phyloP scores from a whole-genome alignment of 2,888 invertebrate genomes.

The Ophraella communa region DNA sequence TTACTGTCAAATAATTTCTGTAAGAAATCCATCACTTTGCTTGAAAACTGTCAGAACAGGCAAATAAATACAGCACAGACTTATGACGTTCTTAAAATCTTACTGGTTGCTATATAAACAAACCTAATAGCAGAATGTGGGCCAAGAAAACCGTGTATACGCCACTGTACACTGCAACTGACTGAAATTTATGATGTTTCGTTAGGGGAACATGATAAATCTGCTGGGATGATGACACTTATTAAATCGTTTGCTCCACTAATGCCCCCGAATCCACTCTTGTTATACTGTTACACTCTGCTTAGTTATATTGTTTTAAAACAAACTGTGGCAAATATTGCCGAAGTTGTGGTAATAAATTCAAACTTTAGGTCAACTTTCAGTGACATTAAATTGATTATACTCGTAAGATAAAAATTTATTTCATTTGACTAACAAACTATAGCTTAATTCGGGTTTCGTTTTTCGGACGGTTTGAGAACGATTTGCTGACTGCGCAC shows the following conservation, averaged over 20 bases:
- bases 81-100: too few relatives aligned
- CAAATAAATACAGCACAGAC: too few relatives aligned
- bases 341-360: not conserved
- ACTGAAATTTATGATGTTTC: slow-evolving; percentile 56
- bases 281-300: slow-evolving; percentile 21
- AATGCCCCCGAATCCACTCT: slow-evolving; percentile 47
- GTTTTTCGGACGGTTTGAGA: too few relatives aligned
- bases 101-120: too few relatives aligned
- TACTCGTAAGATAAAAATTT: not conserved
- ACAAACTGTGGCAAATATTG: not conserved
- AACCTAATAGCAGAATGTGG: not conserved
- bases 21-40: too few relatives aligned
- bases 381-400: not conserved
- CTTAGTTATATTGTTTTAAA: not conserved
- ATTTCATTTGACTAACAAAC: too few relatives aligned
- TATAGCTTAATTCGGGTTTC: too few relatives aligned
- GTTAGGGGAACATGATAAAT: slow-evolving; percentile 52
- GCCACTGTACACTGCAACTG: slow-evolving; percentile 50
- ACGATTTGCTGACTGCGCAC: too few relatives aligned
- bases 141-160: slow-evolving; percentile 22
- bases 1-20: too few relatives aligned
- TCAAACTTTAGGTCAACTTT: not conserved
- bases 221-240: slow-evolving; percentile 58
- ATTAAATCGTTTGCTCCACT: slow-evolving; percentile 58
- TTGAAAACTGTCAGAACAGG: too few relatives aligned